Evolutionary conservation across 2,113 vertebrate species (phyloP).

Genomic region (Labeo catla): DNA sequence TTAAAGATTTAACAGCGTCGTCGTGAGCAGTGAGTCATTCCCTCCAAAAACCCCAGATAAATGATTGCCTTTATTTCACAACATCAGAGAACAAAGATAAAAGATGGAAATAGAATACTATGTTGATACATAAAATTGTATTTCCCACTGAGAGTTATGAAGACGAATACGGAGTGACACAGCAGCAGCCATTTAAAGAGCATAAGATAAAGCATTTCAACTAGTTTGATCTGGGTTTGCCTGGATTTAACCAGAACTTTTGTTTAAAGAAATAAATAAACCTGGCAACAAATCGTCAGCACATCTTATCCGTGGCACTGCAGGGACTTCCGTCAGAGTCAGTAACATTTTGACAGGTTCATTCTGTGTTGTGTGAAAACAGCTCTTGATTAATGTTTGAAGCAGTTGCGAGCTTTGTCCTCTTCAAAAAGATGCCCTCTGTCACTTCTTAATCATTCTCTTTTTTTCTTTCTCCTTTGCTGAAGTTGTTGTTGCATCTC

Average conservation of each 20-base stretch:
- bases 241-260: background rate
- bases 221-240: background rate
- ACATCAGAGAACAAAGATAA: conserved; percentile 29
- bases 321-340: conserved; percentile 15
- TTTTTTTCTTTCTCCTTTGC: background rate
- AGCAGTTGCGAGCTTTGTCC: conserved; percentile 27
- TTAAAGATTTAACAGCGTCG: conserved; percentile 46
- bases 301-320: conserved; percentile 15
- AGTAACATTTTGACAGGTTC: conserved; percentile 18
- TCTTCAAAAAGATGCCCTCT: conserved; percentile 18
- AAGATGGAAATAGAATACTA: conserved; percentile 9
- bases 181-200: background rate
- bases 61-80: conserved; percentile 27
- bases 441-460: conserved; percentile 34
- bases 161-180: background rate
- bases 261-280: background rate
- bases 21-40: conserved; percentile 20
- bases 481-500: background rate
- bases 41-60: conserved; percentile 6
- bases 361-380: conserved; percentile 31
- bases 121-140: background rate
- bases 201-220: background rate
- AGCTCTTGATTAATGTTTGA: conserved; percentile 47
- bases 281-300: background rate
- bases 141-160: background rate